Percentiles rank a stretch among this genome's conserved stretches.
phyloP scores from a whole-genome alignment of 2,888 invertebrate species.

The Lobophora halterata region DNA sequence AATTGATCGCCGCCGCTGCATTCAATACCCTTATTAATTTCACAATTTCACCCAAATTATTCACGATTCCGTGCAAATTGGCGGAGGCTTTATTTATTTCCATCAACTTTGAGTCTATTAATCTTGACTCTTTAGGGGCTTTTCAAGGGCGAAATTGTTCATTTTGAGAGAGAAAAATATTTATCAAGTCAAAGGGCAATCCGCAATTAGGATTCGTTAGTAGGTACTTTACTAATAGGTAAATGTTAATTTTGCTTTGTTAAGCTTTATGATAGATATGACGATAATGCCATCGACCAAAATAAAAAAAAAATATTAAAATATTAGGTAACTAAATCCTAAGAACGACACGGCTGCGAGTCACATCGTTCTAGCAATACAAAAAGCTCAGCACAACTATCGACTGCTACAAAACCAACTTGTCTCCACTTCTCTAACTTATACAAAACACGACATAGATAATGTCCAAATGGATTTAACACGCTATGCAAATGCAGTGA shows the following conservation, averaged over 20 bases:
- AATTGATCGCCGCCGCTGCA: conserved; percentile 51
- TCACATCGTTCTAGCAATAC: too few relatives aligned
- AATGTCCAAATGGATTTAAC: conserved; percentile 20
- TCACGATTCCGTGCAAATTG: conserved; percentile 21
- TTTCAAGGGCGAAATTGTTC: conserved; percentile 19
- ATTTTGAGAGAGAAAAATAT: conserved; percentile 11
- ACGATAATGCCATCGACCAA: too few relatives aligned
- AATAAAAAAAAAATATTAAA: too few relatives aligned
- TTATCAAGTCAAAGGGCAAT: conserved; percentile 7
- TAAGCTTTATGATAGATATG: too few relatives aligned
- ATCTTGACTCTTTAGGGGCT: conserved; percentile 16
- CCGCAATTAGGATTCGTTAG: too few relatives aligned
- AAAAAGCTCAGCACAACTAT: conserved; percentile 1
- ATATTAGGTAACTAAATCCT: too few relatives aligned
- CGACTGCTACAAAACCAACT: conserved; percentile 2
- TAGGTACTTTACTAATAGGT: too few relatives aligned
- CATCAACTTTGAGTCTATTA: conserved; percentile 26
- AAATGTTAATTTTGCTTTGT: too few relatives aligned
- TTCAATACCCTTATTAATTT: conserved; percentile 31
- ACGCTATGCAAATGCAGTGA: conserved; percentile 21
- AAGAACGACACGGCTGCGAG: too few relatives aligned
- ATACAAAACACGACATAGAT: conserved; percentile 12
- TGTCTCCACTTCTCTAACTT: conserved; percentile 8
- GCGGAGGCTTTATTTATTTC: conserved; percentile 22
- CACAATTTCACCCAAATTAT: conserved; percentile 24